Evolutionary conservation across 2,888 invertebrate genomes (phyloP).

Genomic region (Callinectes sapidus): DNA sequence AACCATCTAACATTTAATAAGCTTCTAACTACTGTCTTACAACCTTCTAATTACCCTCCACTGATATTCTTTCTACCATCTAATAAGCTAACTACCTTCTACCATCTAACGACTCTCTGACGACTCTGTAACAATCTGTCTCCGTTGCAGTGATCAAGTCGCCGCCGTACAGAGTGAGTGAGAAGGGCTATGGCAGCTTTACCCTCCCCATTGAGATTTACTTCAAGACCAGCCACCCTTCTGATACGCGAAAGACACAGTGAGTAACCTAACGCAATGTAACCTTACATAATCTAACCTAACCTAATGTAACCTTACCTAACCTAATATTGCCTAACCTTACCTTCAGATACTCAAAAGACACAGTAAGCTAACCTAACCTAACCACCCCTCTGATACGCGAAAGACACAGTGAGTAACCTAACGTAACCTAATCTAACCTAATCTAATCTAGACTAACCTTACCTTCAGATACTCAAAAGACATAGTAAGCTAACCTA

Average conservation of each 20-base stretch:
- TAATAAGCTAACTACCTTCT: no score
- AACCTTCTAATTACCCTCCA: no score
- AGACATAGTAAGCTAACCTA: no score
- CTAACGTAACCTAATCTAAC: no score
- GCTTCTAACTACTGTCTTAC: no score
- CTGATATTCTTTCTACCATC: no score
- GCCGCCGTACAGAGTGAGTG: conserved; percentile 91
- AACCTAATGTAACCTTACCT: neutral
- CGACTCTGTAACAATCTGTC: no score
- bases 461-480: no score
- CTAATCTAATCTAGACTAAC: no score
- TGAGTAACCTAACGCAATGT: neutral
- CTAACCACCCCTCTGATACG: conserved; percentile 56
- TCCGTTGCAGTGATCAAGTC: conserved; percentile 88
- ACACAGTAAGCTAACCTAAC: conserved; percentile 59
- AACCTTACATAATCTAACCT: no score
- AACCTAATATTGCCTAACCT: no score
- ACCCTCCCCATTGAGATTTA: conserved; percentile 91
- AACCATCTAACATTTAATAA: no score
- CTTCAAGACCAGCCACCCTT: conserved; percentile 74
- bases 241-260: conserved; percentile 65
- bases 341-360: conserved; percentile 60
- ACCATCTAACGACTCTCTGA: neutral
- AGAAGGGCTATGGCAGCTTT: conserved; percentile 98
- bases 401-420: conserved; percentile 62